These are phyloP conservation scores for Eremophila alpestris DNA, from an alignment of 2,797 vertebrate genomes.

Conservation along the genomic window DNA sequence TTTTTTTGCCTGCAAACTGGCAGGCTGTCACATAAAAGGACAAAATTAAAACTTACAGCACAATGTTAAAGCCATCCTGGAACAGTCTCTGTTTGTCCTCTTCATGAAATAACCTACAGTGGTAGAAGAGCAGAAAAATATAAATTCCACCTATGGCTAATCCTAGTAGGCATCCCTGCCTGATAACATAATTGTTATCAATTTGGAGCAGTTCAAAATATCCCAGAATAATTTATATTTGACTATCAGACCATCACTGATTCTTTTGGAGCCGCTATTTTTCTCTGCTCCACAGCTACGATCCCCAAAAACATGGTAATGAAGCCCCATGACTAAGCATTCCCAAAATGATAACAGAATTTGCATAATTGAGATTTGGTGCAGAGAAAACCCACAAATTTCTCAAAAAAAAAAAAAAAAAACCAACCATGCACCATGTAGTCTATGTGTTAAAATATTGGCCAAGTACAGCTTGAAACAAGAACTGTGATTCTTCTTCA, in stretches of 20 bases:
- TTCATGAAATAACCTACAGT: background rate
- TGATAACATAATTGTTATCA: background rate
- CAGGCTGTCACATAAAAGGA: background rate
- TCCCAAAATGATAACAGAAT: background rate
- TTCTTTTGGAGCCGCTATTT: background rate
- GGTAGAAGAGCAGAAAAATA: background rate
- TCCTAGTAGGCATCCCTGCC: background rate
- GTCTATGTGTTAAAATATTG: background rate
- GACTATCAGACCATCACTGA: background rate
- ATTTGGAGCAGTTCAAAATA: background rate
- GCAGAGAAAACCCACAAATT: background rate
- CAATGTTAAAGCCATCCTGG: background rate
- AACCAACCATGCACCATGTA: too few relatives aligned
- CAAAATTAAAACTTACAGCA: background rate
- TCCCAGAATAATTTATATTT: background rate
- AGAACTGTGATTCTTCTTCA: background rate
- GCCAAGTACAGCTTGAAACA: background rate
- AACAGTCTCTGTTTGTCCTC: background rate
- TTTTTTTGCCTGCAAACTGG: background rate
- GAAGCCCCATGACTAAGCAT: background rate
- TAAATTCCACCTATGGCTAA: background rate
- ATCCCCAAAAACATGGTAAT: background rate
- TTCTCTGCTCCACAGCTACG: background rate
- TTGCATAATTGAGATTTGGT: background rate
- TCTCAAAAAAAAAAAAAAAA: background rate